These are phyloP conservation scores for Chaetodon trifasciatus DNA, from an alignment of 2,797 vertebrate genomes.

Conservation along the genomic window DNA sequence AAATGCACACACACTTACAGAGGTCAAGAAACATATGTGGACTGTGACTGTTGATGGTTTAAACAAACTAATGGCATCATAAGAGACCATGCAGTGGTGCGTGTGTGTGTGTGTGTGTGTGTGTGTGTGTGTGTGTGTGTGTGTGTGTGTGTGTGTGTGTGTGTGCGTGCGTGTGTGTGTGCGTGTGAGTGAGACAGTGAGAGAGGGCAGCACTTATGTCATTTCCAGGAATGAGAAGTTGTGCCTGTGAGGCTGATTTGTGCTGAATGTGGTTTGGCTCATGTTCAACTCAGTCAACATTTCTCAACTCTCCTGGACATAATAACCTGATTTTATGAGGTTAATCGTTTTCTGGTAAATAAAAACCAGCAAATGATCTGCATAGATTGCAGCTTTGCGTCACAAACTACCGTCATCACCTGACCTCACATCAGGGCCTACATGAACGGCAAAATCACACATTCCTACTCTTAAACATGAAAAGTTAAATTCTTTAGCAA, in stretches of 20 bases:
- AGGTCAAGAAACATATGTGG: background rate
- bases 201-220: background rate
- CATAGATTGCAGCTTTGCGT: background rate
- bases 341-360: background rate
- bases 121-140: no score
- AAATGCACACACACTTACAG: background rate
- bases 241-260: conserved; percentile 10
- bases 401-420: background rate
- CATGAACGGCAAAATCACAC: background rate
- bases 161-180: background rate
- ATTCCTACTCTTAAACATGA: conserved; percentile 2
- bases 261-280: conserved; percentile 31
- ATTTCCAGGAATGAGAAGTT: conserved; percentile 46
- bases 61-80: background rate
- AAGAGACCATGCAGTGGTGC: background rate
- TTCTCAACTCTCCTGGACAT: background rate
- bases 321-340: background rate
- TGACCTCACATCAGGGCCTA: background rate
- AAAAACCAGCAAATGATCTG: background rate
- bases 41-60: background rate
- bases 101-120: background rate
- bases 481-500: background rate
- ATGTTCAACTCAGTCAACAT: background rate
- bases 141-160: no score
- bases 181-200: background rate